Evolutionary conservation across 2,797 vertebrate genomes (phyloP).

Genomic region (Chrosomus eos): DNA sequence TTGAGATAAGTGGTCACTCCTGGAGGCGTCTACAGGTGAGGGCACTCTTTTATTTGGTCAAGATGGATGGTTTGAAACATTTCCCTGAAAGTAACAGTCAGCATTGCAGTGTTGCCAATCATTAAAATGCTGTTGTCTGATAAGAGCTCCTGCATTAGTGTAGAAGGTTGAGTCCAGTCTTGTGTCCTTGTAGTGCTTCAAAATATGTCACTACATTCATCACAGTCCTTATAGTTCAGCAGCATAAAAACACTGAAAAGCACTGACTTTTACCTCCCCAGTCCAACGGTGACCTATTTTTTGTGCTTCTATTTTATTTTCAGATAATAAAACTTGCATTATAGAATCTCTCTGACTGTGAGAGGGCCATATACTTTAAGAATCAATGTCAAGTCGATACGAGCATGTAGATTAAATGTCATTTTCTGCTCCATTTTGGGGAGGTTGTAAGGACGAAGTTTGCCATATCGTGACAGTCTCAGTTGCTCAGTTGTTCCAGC

Average conservation of each 20-base stretch:
- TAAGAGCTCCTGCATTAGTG: constrained; percentile 74
- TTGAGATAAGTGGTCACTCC: constrained; percentile 84
- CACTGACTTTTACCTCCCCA: neutral
- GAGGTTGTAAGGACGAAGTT: neutral
- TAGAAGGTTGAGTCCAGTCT: constrained; percentile 63
- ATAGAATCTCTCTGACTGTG: neutral
- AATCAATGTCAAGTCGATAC: constrained; percentile 32
- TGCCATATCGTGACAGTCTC: constrained; percentile 19
- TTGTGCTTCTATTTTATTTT: constrained; percentile 52
- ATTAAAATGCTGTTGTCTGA: constrained; percentile 80
- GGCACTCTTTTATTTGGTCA: constrained; percentile 80
- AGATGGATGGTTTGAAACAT: constrained; percentile 83
- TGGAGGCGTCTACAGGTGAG: constrained; percentile 79
- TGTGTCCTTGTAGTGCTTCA: constrained; percentile 38
- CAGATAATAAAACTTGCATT: constrained; percentile 43
- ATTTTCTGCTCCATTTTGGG: constrained; percentile 12
- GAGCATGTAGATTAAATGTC: constrained; percentile 15
- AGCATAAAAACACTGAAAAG: neutral
- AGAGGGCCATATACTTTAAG: neutral
- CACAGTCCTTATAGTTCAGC: neutral
- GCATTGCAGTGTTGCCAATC: constrained; percentile 68
- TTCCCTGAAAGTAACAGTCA: constrained; percentile 77
- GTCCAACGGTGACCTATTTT: neutral
- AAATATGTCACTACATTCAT: constrained; percentile 25
- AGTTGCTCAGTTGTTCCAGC: neutral